Evolutionary conservation across 2,113 vertebrate genomes (phyloP).

Genomic region (Leptocoma aspasia): DNA sequence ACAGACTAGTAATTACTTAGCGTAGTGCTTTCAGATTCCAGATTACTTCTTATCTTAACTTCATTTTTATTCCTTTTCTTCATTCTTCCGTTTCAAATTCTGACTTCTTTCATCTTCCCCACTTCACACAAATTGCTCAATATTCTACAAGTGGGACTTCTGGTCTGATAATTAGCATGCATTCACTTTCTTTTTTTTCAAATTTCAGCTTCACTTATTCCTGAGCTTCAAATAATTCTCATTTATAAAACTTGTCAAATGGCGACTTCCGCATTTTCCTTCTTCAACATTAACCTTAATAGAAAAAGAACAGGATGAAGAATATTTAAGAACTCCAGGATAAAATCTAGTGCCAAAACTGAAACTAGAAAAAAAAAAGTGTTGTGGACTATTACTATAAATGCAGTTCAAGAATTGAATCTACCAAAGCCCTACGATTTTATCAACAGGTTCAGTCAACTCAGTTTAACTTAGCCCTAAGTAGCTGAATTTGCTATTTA

Average conservation of each 20-base stretch:
- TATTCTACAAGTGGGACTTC: slow-evolving; percentile 97
- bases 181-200: slow-evolving; percentile 91
- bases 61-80: slow-evolving; percentile 99
- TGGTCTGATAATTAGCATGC: slow-evolving; percentile 98
- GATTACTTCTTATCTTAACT: slow-evolving; percentile 99
- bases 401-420: slow-evolving; percentile 72
- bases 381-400: slow-evolving; percentile 68
- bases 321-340: slow-evolving; percentile 93
- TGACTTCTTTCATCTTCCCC: slow-evolving; percentile 99
- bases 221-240: slow-evolving; percentile 97
- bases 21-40: slow-evolving; percentile 96
- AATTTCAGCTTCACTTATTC: slow-evolving; percentile 98
- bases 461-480: slow-evolving; percentile 44
- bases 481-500: slow-evolving; percentile 58
- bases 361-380: slow-evolving; percentile 79
- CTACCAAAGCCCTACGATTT: slow-evolving; percentile 57
- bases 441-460: slow-evolving; percentile 53
- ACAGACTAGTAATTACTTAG: slow-evolving; percentile 99
- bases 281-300: slow-evolving; percentile 99
- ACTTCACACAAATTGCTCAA: slow-evolving; percentile 95
- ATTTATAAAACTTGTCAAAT: slow-evolving; percentile 96
- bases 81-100: slow-evolving; percentile 99
- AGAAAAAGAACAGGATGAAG: slow-evolving; percentile 99
- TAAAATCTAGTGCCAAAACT: slow-evolving; percentile 84
- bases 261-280: slow-evolving; percentile 99